Evolutionary conservation across 1,140 invertebrate species (phyloP), one percentile per base, ranked within the genome.

Genomic region (Rhopalosiphum padi): DNA sequence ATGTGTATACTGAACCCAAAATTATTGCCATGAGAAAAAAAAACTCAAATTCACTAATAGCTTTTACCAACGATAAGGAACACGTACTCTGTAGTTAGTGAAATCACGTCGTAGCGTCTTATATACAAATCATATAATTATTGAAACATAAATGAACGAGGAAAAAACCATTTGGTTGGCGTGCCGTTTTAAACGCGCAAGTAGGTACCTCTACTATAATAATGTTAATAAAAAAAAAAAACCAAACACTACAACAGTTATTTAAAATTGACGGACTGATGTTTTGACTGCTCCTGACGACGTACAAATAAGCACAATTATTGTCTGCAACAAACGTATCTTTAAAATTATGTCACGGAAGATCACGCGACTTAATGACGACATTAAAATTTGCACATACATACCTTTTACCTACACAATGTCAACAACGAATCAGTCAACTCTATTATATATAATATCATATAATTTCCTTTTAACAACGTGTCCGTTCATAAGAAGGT

Each of bases 11-110:
- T 55, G 35, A 53, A 55, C 37, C 35, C 23, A 25, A 89, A 89
- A 89, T 89, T 53, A 35, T 15, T 88, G n/a, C n/a, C n/a, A 89
- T 55, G 87, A 89, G 87, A 89, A 89, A 87, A 89, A 87, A 85
- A 37, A 55, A 35, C 87, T 15, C 3, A 55, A 89, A 88, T 51
- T 88, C 46, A 21, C 46, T 88, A 88, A 88, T 88, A 88, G 86
- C 51, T 89, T 89, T 89, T 89, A 89, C 25, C 86, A 11, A 89
- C n/a, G 87, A 87, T 41, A 53, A 53, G 25, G 25, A 21, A 51
- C 21, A 51, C 21, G 87, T 88, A 53, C 46, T 35, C 48, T 51
- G 30, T n/a, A 30, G 9, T 37, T 35, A 22, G 51, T 55, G 22
- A 55, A 37, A 89, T 89, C 51, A 18, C 48, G 7, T 22, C 51